Evolutionary conservation across 2,888 invertebrate genomes (phyloP).

Genomic region (Agonopterix arenella): DNA sequence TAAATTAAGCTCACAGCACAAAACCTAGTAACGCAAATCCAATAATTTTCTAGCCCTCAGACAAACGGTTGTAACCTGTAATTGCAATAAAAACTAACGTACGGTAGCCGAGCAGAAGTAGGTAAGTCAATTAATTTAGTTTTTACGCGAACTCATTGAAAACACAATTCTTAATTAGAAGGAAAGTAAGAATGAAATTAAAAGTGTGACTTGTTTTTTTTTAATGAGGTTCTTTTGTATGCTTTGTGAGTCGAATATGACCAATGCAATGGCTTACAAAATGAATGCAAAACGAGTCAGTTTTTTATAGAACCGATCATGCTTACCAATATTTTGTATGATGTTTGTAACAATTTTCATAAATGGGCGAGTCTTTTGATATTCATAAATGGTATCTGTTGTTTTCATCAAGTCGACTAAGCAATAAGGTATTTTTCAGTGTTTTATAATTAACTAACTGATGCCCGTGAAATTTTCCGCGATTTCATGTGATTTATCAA

Average conservation of each 20-base stretch:
- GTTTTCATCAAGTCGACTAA: no score
- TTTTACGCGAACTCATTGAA: background rate
- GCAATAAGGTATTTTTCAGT: no score
- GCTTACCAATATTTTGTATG: no score
- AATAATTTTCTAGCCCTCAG: background rate
- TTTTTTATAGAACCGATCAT: no score
- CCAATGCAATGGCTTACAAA: no score
- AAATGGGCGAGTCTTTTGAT: no score
- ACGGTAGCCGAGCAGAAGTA: background rate
- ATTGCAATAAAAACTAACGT: background rate
- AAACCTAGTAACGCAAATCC: background rate
- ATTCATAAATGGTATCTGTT: no score
- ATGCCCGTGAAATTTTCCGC: no score
- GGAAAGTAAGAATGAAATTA: background rate
- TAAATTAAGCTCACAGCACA: background rate
- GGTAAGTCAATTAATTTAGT: slow-evolving; percentile 1
- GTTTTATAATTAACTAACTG: no score
- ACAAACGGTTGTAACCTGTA: background rate
- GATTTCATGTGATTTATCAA: no score
- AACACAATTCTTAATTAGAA: background rate
- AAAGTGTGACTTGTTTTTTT: background rate
- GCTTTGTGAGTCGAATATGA: slow-evolving; percentile 1
- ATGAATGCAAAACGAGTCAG: no score
- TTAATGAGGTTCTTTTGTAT: slow-evolving; percentile 11
- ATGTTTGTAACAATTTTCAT: no score